Percentiles rank a stretch among this genome's conserved stretches.
Conservation (phyloP, 2,888 invertebrate genomes). For the Cinara cedri region DNA sequence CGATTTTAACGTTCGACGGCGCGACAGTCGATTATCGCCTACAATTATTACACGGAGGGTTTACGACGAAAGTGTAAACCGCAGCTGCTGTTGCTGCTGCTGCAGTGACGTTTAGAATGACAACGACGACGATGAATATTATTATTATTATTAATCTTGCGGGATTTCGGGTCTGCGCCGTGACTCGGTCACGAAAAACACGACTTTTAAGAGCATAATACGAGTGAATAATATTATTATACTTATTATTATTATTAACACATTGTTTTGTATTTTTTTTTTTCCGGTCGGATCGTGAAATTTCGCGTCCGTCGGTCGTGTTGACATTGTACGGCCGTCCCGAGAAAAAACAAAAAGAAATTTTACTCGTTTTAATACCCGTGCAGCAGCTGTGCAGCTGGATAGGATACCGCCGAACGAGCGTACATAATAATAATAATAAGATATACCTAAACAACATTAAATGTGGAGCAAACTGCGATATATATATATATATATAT, state of each 20-base stretch:
- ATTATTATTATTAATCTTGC: no score
- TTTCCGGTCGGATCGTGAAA: constrained; percentile 1
- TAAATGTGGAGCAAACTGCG: constrained; percentile 53
- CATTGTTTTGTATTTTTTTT: no score
- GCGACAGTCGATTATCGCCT: not conserved
- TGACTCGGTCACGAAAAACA: not conserved
- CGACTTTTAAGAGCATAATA: not conserved
- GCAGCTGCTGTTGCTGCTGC: not conserved
- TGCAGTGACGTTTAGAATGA: not conserved
- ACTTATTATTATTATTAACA: not conserved
- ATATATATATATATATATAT: not conserved
- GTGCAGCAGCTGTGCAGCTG: not conserved
- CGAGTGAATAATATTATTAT: not conserved
- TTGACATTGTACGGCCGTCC: constrained; percentile 29
- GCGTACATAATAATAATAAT: not conserved
- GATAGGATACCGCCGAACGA: not conserved
- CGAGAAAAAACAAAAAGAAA: constrained; percentile 43
- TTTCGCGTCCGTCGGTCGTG: constrained; percentile 8
- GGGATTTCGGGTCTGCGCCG: no score
- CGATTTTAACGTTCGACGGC: not conserved
- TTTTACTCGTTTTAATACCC: constrained; percentile 32
- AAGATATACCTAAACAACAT: constrained; percentile 14
- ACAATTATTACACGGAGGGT: not conserved
- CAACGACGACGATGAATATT: no score
- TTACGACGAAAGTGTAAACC: not conserved